Percentiles rank a stretch among this genome's conserved stretches.
These are phyloP conservation scores for Enhydra lutris DNA, from an alignment of 2,113 vertebrate species.

Conservation along the genomic window DNA sequence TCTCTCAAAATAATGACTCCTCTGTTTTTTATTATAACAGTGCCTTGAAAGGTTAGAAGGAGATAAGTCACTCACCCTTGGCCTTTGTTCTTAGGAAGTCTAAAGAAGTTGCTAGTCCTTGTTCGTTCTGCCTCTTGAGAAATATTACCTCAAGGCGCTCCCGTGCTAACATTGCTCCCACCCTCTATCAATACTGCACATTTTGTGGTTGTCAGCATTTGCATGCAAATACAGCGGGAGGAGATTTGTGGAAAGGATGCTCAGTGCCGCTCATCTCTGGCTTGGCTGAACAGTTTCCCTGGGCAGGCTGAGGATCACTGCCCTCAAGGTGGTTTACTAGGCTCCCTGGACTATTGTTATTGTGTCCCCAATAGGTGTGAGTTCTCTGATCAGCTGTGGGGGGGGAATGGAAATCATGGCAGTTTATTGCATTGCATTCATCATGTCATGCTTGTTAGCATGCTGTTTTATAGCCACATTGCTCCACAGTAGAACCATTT, in stretches of 20 bases:
- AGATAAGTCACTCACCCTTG: neutral
- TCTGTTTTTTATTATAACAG: neutral
- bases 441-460: constrained; percentile 81
- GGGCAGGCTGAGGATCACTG: neutral
- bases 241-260: neutral
- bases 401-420: constrained; percentile 77
- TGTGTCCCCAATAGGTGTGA: constrained; percentile 75
- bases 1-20: neutral
- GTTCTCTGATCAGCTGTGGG: constrained; percentile 63
- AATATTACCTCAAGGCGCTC: neutral
- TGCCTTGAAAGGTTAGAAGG: neutral
- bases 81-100: neutral
- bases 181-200: neutral
- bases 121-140: neutral
- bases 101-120: neutral
- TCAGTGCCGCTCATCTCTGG: neutral
- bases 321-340: neutral
- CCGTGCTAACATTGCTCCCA: neutral
- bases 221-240: neutral
- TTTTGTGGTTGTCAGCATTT: neutral
- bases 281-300: neutral
- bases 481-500: constrained; percentile 78
- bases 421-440: constrained; percentile 79
- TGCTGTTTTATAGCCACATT: constrained; percentile 85
- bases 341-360: neutral